phyloP scores from a whole-genome alignment of 2,888 invertebrate species.

The Oeneis ivallda region DNA sequence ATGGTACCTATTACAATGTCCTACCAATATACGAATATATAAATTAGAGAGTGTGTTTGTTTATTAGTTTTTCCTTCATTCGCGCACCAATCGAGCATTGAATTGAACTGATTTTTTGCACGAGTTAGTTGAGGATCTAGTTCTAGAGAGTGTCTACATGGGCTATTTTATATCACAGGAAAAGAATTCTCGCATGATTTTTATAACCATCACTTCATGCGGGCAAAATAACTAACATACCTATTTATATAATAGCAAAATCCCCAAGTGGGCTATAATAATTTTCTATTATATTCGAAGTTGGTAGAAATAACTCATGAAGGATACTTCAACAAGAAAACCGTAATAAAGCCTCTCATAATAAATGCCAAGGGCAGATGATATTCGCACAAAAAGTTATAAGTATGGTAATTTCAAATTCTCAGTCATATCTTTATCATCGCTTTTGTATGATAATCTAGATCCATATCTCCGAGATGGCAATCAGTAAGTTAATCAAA shows the following conservation, averaged over 20 bases:
- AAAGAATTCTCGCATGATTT: no score
- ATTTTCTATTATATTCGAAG: not conserved
- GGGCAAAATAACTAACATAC: not conserved
- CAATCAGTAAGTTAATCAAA: slow-evolving; percentile 32
- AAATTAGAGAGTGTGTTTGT: not conserved
- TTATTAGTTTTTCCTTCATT: no score
- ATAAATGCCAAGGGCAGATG: slow-evolving; percentile 19
- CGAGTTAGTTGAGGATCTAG: no score
- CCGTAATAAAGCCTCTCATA: slow-evolving; percentile 14
- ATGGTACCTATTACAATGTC: not conserved
- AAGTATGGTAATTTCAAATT: slow-evolving; percentile 24
- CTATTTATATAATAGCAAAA: no score
- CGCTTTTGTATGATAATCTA: slow-evolving; percentile 37
- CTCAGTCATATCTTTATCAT: slow-evolving; percentile 30
- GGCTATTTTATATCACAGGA: no score
- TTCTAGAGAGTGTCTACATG: no score
- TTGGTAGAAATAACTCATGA: not conserved
- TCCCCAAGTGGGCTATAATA: not conserved
- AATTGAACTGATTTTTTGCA: no score
- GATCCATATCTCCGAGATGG: slow-evolving; percentile 34
- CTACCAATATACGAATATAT: no score
- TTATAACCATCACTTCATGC: not conserved
- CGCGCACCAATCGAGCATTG: no score
- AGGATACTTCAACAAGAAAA: slow-evolving; percentile 11
- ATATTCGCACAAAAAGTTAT: slow-evolving; percentile 21